Percentiles rank a stretch among this genome's conserved stretches.
phyloP scores from a whole-genome alignment of 2,113 vertebrate genomes.

The Menura novaehollandiae region DNA sequence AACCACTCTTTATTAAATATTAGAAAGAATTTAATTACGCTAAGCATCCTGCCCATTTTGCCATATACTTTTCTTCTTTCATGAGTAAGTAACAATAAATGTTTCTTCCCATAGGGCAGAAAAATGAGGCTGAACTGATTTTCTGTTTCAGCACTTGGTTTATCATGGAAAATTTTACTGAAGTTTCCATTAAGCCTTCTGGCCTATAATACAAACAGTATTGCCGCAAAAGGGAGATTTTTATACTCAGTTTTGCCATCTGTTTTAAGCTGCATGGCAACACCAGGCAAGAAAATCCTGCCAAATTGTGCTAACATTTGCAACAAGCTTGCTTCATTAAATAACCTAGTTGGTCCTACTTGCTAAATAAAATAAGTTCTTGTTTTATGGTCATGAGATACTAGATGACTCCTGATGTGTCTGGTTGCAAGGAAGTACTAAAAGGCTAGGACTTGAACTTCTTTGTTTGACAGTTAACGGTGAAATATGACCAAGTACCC shows the following conservation, averaged over 20 bases:
- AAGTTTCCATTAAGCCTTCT: conserved; percentile 30
- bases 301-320: conserved; percentile 32
- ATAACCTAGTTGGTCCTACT: conserved; percentile 18
- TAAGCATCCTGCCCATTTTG: background rate
- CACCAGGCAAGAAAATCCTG: conserved; percentile 31
- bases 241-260: conserved; percentile 12
- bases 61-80: background rate
- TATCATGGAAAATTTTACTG: conserved; percentile 14
- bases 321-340: conserved; percentile 17
- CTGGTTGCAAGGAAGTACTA: background rate
- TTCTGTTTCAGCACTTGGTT: background rate
- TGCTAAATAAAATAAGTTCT: conserved; percentile 41
- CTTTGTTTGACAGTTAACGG: background rate
- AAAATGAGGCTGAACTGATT: background rate
- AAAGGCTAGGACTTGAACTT: background rate
- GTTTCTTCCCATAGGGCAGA: background rate
- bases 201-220: conserved; percentile 3
- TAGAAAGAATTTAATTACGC: background rate
- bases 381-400: background rate
- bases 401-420: background rate
- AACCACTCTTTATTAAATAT: background rate
- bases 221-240: conserved; percentile 28
- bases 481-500: background rate
- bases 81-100: background rate
- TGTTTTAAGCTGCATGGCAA: conserved; percentile 26